A percentile compares a stretch with the other conserved stretches of the same genome.
These are phyloP conservation scores for Pimpla rufipes DNA, from an alignment of 2,888 invertebrate genomes.

Conservation along the genomic window DNA sequence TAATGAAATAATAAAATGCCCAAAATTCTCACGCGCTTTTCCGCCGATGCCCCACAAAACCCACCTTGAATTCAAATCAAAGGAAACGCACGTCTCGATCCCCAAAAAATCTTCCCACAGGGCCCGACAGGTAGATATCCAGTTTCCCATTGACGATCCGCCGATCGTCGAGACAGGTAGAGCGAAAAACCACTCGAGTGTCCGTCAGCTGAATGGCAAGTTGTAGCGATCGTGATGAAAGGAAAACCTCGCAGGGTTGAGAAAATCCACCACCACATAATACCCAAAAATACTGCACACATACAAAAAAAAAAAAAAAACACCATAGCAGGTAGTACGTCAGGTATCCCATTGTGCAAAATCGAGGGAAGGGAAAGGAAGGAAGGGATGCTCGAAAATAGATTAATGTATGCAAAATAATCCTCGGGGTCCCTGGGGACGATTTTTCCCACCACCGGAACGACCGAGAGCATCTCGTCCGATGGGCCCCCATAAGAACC, in stretches of 20 bases:
- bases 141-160: constrained; percentile 83
- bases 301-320: constrained; percentile 19
- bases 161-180: constrained; percentile 80
- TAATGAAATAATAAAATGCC: no score
- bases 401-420: constrained; percentile 85
- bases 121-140: constrained; percentile 83
- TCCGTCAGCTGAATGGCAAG: constrained; percentile 72
- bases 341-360: constrained; percentile 26
- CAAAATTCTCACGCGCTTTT: constrained; percentile 15
- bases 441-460: constrained; percentile 84
- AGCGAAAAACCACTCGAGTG: constrained; percentile 71
- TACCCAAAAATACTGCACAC: constrained; percentile 6
- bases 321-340: constrained; percentile 15
- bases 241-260: constrained; percentile 68
- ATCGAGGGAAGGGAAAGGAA: background rate
- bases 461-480: constrained; percentile 76
- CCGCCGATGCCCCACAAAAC: no score
- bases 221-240: constrained; percentile 70
- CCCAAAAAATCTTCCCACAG: constrained; percentile 81
- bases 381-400: constrained; percentile 72
- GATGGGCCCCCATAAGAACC: constrained; percentile 4
- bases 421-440: constrained; percentile 67
- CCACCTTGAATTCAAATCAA: no score
- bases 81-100: no score
- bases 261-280: no score